phyloP scores from a whole-genome alignment of 2,797 vertebrate genomes.

The Labroides dimidiatus region DNA sequence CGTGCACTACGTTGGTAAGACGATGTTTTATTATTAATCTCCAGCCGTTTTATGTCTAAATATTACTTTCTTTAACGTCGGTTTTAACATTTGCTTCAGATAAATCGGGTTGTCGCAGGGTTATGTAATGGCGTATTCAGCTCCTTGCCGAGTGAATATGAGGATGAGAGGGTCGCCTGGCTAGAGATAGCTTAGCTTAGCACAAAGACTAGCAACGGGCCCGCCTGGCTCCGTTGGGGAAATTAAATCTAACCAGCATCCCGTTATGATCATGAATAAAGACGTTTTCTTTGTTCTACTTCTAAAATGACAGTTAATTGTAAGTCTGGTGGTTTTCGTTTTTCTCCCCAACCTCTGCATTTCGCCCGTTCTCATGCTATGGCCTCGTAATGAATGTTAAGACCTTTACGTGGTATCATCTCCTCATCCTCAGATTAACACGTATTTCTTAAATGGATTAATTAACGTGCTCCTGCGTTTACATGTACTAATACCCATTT shows the following conservation, averaged over 20 bases:
- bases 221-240: neutral
- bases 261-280: neutral
- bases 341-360: too few relatives aligned
- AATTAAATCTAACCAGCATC: fast-evolving
- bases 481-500: neutral
- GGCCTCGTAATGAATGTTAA: neutral
- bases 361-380: neutral
- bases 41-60: too few relatives aligned
- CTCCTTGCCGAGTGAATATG: too few relatives aligned
- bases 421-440: too few relatives aligned
- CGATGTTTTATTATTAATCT: neutral
- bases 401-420: neutral
- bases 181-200: conserved; percentile 6
- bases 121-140: neutral
- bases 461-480: too few relatives aligned
- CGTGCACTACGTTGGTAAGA: conserved; percentile 74
- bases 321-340: too few relatives aligned
- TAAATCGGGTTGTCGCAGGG: fast-evolving
- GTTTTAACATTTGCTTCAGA: neutral
- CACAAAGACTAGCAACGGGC: neutral
- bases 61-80: too few relatives aligned
- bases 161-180: too few relatives aligned
- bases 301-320: fast-evolving
- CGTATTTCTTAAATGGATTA: too few relatives aligned
- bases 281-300: fast-evolving